Evolutionary conservation across 2,888 invertebrate genomes (phyloP).

Genomic region (Heliconius sara): DNA sequence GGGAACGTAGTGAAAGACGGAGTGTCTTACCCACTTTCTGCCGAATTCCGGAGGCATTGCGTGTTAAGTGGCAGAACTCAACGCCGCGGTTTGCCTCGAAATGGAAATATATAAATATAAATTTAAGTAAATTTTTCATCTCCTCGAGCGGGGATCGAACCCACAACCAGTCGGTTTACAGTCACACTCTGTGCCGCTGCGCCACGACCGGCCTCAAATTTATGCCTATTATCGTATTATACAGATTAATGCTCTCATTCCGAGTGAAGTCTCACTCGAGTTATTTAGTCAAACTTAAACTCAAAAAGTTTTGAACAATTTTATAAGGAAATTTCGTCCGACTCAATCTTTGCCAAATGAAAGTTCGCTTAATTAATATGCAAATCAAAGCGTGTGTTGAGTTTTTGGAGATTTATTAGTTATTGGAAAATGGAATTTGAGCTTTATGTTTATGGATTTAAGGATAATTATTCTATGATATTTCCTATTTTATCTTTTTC

Average conservation of each 20-base stretch:
- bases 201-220: background rate
- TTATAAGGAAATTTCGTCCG: conserved; percentile 24
- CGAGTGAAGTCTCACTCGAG: conserved; percentile 6
- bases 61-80: no score
- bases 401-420: conserved; percentile 23
- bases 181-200: no score
- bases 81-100: no score
- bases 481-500: background rate
- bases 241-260: background rate
- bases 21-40: no score
- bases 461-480: background rate
- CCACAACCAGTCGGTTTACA: no score
- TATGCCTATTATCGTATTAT: background rate
- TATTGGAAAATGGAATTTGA: background rate
- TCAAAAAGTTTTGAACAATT: conserved; percentile 27
- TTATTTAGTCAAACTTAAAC: conserved; percentile 12
- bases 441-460: background rate
- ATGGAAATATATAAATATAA: no score
- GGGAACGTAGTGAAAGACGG: no score
- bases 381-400: conserved; percentile 41
- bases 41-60: no score
- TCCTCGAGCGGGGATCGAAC: no score
- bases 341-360: conserved; percentile 30
- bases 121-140: no score
- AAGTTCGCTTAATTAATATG: conserved; percentile 45